These are phyloP conservation scores for Dryas iulia DNA, from an alignment of 1,140 invertebrate species.

Conservation along the genomic window DNA sequence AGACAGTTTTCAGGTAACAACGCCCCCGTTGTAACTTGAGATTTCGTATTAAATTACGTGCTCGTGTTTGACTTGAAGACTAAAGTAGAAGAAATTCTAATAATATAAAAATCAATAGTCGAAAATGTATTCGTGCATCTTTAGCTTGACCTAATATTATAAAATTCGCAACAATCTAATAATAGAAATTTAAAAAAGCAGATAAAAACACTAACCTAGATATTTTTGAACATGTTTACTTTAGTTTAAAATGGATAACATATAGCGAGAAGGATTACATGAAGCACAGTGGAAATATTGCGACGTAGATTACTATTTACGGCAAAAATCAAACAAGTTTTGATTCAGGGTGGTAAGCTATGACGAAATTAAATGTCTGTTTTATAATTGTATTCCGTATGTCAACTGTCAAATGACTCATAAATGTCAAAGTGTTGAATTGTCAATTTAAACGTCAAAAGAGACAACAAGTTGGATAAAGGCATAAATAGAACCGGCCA, in stretches of 20 bases:
- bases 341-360: conserved; percentile 4
- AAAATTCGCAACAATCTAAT: neutral
- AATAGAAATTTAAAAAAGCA: neutral
- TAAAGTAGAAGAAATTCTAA: neutral
- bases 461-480: neutral
- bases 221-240: conserved; percentile 16
- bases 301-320: conserved; percentile 22
- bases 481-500: neutral
- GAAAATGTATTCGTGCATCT: neutral
- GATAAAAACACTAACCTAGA: conserved; percentile 20
- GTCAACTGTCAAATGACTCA: neutral
- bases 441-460: neutral
- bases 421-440: neutral
- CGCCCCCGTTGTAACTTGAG: conserved; percentile 5
- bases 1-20: neutral
- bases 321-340: conserved; percentile 19
- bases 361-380: neutral
- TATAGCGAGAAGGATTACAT: neutral
- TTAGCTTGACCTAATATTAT: neutral
- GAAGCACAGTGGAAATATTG: conserved; percentile 6
- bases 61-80: neutral
- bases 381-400: neutral
- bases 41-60: neutral
- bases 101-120: neutral
- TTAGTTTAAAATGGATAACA: neutral